Evolutionary conservation across 2,888 invertebrate species (phyloP).

Genomic region (Amblyjoppa proteus): DNA sequence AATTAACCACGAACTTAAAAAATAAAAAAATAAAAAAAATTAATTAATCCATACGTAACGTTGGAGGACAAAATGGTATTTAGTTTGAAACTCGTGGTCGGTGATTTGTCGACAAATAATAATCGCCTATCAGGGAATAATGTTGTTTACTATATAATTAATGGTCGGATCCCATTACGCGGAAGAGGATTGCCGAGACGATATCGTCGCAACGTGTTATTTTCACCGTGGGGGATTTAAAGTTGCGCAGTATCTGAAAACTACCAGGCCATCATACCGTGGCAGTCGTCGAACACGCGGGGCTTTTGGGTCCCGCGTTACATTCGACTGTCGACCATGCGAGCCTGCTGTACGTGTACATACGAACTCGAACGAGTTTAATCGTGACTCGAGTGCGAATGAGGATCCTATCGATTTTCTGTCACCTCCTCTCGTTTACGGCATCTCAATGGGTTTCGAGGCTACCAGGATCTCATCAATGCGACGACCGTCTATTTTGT

Average conservation of each 20-base stretch:
- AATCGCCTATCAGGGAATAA: constrained; percentile 29
- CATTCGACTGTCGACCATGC: constrained; percentile 1
- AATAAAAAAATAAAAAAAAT: constrained; percentile 6
- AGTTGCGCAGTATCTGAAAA: constrained; percentile 77
- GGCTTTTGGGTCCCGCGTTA: constrained; percentile 9
- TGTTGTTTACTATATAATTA: constrained; percentile 54
- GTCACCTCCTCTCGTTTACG: constrained; percentile 84
- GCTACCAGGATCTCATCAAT: constrained; percentile 80
- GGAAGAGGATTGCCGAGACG: constrained; percentile 46
- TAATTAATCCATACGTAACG: background rate
- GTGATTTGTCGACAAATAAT: constrained; percentile 5
- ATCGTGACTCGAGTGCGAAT: constrained; percentile 29
- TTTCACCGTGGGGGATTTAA: constrained; percentile 47
- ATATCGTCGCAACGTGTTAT: background rate
- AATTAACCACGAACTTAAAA: background rate
- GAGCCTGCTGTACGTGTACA: constrained; percentile 21
- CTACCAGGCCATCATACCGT: constrained; percentile 78
- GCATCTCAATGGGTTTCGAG: constrained; percentile 83
- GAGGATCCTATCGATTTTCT: constrained; percentile 80
- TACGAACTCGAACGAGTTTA: constrained; percentile 29
- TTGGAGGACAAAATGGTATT: background rate
- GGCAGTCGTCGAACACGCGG: background rate
- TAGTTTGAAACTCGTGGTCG: background rate
- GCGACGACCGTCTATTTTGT: constrained; percentile 29
- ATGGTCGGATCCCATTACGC: constrained; percentile 56